Percentiles rank a stretch among this genome's conserved stretches.
Evolutionary conservation across 2,113 vertebrate genomes (phyloP).

Genomic region (Podarcis cretensis): DNA sequence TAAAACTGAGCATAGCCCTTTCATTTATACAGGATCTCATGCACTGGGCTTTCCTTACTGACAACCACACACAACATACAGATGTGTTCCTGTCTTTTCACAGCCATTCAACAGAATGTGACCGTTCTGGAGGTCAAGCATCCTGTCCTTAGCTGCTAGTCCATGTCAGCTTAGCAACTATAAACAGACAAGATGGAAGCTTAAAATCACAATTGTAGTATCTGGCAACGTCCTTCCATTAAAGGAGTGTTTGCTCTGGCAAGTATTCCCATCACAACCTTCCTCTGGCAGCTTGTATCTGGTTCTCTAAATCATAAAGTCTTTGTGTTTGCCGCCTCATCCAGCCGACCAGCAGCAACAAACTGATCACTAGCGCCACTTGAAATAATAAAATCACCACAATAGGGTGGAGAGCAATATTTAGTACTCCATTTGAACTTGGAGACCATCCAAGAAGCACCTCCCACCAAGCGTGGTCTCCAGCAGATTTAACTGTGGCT

Average conservation of each 20-base stretch:
- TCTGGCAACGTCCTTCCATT: background rate
- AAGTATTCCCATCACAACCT: background rate
- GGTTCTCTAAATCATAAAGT: background rate
- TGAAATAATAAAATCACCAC: conserved; percentile 24
- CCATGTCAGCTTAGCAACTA: background rate
- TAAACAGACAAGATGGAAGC: background rate
- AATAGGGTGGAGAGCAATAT: conserved; percentile 28
- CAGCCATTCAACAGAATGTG: background rate
- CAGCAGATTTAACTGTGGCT: conserved; percentile 11
- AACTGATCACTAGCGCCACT: background rate
- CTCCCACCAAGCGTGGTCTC: conserved; percentile 22
- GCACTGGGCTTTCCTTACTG: too few relatives aligned
- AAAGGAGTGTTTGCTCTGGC: background rate
- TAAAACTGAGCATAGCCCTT: too few relatives aligned
- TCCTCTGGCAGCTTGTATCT: background rate
- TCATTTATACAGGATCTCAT: too few relatives aligned
- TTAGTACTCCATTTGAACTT: conserved; percentile 5
- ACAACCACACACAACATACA: too few relatives aligned
- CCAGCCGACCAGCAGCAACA: conserved; percentile 1
- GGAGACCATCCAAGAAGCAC: conserved; percentile 26
- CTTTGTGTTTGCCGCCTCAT: background rate
- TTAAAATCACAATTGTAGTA: background rate
- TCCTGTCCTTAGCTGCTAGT: background rate
- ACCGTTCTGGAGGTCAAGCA: background rate
- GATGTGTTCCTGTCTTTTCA: too few relatives aligned